phyloP scores from a whole-genome alignment of 2,888 invertebrate species.

The Drosophila antonietae region DNA sequence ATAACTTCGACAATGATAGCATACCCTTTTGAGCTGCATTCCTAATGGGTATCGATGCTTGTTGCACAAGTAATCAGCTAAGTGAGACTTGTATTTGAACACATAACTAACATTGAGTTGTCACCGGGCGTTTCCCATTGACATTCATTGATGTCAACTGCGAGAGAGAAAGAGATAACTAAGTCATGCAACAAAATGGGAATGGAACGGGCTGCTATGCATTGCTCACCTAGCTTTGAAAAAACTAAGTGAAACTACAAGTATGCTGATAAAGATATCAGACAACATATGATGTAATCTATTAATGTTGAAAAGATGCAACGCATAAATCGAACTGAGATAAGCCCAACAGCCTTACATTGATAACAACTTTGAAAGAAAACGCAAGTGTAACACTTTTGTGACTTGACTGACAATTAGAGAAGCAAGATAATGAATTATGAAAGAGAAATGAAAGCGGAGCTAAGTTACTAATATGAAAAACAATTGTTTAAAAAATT shows the following conservation, averaged over 20 bases:
- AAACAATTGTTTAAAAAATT: too few species aligned
- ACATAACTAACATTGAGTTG: background rate
- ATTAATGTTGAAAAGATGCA: background rate
- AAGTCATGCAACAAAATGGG: background rate
- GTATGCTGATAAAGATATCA: background rate
- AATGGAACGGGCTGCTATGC: background rate
- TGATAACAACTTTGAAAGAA: background rate
- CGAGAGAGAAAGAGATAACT: background rate
- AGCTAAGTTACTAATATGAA: too few species aligned
- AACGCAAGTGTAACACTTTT: background rate
- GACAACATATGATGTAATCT: background rate
- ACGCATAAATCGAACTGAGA: background rate
- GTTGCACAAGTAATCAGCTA: conserved; percentile 1
- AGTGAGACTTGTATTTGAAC: background rate
- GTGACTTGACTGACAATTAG: background rate
- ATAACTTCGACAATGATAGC: background rate
- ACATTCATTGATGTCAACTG: background rate
- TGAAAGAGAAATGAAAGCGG: too few species aligned
- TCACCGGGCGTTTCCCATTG: background rate
- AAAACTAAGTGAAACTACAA: background rate
- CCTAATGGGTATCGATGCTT: background rate
- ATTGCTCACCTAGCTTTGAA: background rate
- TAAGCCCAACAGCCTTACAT: background rate
- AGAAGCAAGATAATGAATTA: background rate
- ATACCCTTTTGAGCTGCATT: background rate